These are phyloP conservation scores for Protaetia brevitarsis DNA, from an alignment of 1,140 invertebrate species.

Conservation along the genomic window DNA sequence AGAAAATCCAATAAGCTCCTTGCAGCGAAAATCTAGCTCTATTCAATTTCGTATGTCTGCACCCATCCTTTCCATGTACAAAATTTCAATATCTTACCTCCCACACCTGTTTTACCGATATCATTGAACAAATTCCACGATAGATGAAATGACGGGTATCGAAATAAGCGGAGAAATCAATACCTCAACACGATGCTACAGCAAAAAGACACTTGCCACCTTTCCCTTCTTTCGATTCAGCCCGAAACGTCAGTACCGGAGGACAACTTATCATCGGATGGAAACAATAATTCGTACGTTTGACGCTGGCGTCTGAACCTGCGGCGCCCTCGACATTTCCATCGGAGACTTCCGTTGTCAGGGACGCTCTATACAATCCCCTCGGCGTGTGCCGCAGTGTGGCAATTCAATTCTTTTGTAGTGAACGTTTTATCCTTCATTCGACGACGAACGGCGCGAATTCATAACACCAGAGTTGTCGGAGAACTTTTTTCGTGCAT, in stretches of 20 bases:
- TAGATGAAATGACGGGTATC: too few relatives aligned
- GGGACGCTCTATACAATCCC: not conserved
- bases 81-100: too few relatives aligned
- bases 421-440: slow-evolving; percentile 1
- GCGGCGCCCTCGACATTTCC: slow-evolving; percentile 3
- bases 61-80: too few relatives aligned
- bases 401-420: slow-evolving; percentile 11
- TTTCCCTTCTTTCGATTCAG: not conserved
- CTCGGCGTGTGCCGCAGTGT: not conserved
- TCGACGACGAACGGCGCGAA: not conserved
- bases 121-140: too few relatives aligned
- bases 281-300: slow-evolving; percentile 15
- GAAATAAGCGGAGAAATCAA: too few relatives aligned
- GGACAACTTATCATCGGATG: slow-evolving; percentile 6
- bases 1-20: too few relatives aligned
- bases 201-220: too few relatives aligned
- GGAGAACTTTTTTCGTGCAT: not conserved
- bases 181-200: too few relatives aligned
- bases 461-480: not conserved
- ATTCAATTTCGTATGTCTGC: too few relatives aligned
- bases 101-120: too few relatives aligned
- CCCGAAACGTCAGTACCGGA: not conserved
- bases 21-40: too few relatives aligned
- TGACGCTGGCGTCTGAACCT: not conserved
- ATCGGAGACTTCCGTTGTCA: not conserved